Base-by-base conservation (phyloP, 1,140 invertebrate species). In the Diploscapter pachys region DNA sequence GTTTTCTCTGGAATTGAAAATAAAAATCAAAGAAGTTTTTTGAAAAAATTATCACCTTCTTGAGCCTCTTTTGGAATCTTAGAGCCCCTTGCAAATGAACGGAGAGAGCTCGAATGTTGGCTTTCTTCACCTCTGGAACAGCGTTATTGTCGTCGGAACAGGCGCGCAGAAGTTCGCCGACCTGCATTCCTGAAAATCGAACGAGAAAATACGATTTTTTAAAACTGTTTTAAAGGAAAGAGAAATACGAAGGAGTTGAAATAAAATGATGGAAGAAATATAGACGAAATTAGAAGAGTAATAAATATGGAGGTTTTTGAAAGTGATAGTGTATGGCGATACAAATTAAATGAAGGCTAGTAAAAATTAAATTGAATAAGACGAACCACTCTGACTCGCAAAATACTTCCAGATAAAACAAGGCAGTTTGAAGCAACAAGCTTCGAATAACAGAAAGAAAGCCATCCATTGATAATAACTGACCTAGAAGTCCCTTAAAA, bases 401-500 rank as follows among this genome's bases (percentile, higher is more conserved):
- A 87, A 83, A 73, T 86, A 84, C 63, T 86, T 86, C 87, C 87
- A 87, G 11, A 88, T 78, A 50, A 87, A 81, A 67, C 85, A 84
- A 50, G 87, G 87, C 31, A 88, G 67, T 59, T 85, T 83, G 78
- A 87, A 87, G 59, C 87, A 79, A 9, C 84, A 78, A 11, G 87
- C 87, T 80, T 86, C 83, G 63, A 88, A 80, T 2, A 87, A 59
- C 4, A 87, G 75, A 56, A 88, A 83, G 66, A 88, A 86, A 0
- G 87, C 86, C 50, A 88, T 86, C 88, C 88, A 88, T 75, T 88
- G 88, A 80, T 88, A 88, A 75, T 88, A 88, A 13, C 75, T 78
- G 9, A 76, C 63, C 71, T 72, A 56, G 57, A 68, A 5, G 5
- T 68, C 5, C n/a, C 63, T 50, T 31, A 31, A 31, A 13, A 9